Evolutionary conservation across 2,888 invertebrate species (phyloP).

Genomic region (Serripes groenlandicus): DNA sequence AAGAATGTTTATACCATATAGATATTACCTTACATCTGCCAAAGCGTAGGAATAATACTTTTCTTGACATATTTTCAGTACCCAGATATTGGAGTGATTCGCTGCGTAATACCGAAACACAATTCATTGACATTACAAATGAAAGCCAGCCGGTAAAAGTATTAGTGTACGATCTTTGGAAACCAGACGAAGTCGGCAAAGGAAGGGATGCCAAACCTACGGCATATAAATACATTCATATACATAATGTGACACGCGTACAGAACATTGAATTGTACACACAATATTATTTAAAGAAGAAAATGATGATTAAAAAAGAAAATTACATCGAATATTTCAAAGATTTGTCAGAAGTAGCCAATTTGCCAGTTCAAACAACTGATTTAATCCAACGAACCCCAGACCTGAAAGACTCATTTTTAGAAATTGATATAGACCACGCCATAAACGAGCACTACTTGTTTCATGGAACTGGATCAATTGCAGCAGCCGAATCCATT

Average conservation of each 20-base stretch:
- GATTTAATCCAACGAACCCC: neutral
- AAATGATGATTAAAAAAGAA: neutral
- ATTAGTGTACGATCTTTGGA: neutral
- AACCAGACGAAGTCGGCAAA: neutral
- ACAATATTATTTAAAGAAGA: neutral
- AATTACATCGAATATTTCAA: slow-evolving; percentile 6
- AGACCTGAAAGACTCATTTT: neutral
- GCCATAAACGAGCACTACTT: neutral
- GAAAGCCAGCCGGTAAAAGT: neutral
- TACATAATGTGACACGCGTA: neutral
- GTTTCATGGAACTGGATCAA: neutral
- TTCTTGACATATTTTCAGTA: too few species aligned
- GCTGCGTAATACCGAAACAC: neutral
- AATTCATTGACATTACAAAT: neutral
- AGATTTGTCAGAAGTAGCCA: neutral
- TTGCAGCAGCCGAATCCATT: neutral
- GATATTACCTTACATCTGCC: too few species aligned
- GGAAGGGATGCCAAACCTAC: neutral
- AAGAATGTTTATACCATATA: too few species aligned
- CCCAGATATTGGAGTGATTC: neutral
- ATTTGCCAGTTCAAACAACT: neutral
- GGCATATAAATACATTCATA: neutral
- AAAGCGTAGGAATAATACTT: too few species aligned
- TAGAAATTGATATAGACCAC: neutral
- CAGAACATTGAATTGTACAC: neutral